Percentiles rank a stretch among this genome's conserved stretches.
These are phyloP conservation scores for Copidosoma aretas DNA, from an alignment of 2,888 invertebrate genomes.

Conservation along the genomic window DNA sequence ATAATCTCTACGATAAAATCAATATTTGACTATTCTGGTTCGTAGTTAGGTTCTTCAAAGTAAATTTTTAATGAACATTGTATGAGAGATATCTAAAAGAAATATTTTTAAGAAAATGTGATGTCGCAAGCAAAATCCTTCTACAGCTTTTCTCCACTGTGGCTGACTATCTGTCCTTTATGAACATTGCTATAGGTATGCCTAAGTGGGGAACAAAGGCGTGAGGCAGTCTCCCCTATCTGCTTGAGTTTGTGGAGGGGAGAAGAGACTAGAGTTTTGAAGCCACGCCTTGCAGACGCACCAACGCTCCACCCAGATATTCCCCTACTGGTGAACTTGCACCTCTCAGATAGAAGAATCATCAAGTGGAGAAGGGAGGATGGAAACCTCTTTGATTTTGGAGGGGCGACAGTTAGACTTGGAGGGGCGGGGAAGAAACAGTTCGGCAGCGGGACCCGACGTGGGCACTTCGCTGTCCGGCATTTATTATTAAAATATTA, in stretches of 20 bases:
- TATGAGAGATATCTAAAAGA: constrained; percentile 19
- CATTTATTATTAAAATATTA: constrained; percentile 62
- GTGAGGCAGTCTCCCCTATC: constrained; percentile 40
- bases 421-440: constrained; percentile 62
- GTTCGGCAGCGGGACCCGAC: constrained; percentile 63
- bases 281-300: constrained; percentile 38
- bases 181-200: constrained; percentile 41
- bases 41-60: no score
- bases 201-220: constrained; percentile 43
- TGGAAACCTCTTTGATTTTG: constrained; percentile 32
- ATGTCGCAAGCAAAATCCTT: constrained; percentile 39
- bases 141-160: constrained; percentile 39
- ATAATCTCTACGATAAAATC: no score
- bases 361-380: constrained; percentile 36
- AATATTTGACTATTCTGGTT: no score
- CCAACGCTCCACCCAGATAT: constrained; percentile 37
- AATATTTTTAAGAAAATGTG: constrained; percentile 37
- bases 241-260: constrained; percentile 33
- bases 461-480: constrained; percentile 63
- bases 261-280: constrained; percentile 28
- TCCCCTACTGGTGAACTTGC: constrained; percentile 38
- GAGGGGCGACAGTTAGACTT: constrained; percentile 54
- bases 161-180: constrained; percentile 41
- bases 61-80: constrained; percentile 2
- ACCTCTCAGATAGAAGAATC: constrained; percentile 34